phyloP scores from a whole-genome alignment of 2,113 vertebrate genomes.

The Rhipidura dahli region DNA sequence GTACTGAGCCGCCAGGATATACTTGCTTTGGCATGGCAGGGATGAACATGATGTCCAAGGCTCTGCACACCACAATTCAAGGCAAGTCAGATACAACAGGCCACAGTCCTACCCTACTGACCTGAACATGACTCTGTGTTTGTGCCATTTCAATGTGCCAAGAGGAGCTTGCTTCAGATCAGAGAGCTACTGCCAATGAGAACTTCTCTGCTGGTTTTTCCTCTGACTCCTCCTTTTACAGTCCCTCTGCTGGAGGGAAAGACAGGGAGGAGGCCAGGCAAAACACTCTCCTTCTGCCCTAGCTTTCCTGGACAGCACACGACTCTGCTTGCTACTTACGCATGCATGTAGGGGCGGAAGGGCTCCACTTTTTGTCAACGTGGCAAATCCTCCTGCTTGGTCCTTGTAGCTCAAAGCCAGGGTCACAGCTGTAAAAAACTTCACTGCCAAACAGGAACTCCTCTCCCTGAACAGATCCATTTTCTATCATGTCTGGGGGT shows the following conservation, averaged over 20 bases:
- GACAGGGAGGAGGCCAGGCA: not conserved
- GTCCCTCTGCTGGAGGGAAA: not conserved
- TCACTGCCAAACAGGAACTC: conserved; percentile 58
- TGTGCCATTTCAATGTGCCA: not conserved
- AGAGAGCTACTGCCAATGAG: not conserved
- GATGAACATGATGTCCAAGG: not conserved
- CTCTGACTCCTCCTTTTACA: not conserved
- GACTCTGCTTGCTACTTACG: conserved; percentile 42
- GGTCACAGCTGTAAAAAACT: conserved; percentile 63
- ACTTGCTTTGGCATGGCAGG: not conserved
- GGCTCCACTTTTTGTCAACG: conserved; percentile 65
- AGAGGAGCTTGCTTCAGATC: not conserved
- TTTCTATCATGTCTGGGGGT: conserved; percentile 34
- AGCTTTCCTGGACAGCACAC: not conserved
- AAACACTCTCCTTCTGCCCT: not conserved
- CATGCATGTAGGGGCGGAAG: conserved; percentile 14
- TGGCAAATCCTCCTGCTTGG: conserved; percentile 66
- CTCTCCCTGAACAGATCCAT: conserved; percentile 52
- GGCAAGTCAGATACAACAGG: not conserved
- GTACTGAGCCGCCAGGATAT: not conserved
- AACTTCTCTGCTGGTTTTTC: not conserved
- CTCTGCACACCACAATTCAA: not conserved
- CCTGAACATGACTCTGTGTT: rapidly evolving
- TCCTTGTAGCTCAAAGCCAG: conserved; percentile 67
- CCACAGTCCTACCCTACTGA: not conserved